These are phyloP conservation scores for Tethya wilhelma DNA, from an alignment of 37 sponge, comb jelly and placozoan species.

Conservation along the genomic window DNA sequence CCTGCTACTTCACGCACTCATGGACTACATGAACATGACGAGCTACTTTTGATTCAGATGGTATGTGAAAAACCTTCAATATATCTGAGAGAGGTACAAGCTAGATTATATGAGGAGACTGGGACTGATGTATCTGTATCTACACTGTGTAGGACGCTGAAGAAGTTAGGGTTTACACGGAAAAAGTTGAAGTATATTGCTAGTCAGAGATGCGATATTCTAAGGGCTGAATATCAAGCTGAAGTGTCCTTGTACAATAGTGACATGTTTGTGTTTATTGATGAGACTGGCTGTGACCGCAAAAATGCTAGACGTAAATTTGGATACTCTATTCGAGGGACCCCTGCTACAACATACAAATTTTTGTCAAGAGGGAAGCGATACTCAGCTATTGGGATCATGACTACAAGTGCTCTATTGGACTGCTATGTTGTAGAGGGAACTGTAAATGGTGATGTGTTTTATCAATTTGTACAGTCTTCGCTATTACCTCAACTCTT, in stretches of 20 bases:
- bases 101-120: not conserved
- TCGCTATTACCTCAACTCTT: constrained; percentile 2
- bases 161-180: constrained; percentile 3
- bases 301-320: not conserved
- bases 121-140: not conserved
- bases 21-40: not conserved
- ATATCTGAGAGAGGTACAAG: not conserved
- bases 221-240: constrained; percentile 5
- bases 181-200: constrained; percentile 9
- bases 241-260: not conserved
- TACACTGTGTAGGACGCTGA: constrained; percentile 4
- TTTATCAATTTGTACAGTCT: constrained; percentile 14
- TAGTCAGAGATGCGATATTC: not conserved
- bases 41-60: constrained; percentile 3
- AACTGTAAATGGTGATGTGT: constrained; percentile 10
- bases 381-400: not conserved
- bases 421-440: constrained; percentile 8
- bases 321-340: constrained; percentile 1
- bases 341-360: not conserved
- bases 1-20: not conserved
- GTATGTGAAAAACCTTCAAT: not conserved
- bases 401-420: not conserved
- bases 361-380: not conserved
- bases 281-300: constrained; percentile 15
- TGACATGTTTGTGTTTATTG: constrained; percentile 1